Base-by-base conservation (phyloP, 2,888 invertebrate species). In the Sinhomidia bicolor region DNA sequence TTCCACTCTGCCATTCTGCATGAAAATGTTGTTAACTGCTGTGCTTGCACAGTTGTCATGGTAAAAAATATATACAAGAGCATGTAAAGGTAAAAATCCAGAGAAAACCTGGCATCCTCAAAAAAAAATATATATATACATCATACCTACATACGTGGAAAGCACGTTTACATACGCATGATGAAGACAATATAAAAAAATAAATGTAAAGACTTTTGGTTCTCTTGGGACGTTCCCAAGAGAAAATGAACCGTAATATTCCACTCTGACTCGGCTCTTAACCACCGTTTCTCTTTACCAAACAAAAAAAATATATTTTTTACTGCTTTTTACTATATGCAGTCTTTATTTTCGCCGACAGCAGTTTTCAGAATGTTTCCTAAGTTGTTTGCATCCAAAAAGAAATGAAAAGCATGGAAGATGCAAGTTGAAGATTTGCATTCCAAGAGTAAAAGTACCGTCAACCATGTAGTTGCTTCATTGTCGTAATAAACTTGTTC, bases 341-440 rank as follows among this genome's bases (percentile, higher is more conserved):
- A 3, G 36, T 36, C 36, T 29, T 47, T 60, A 17, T 81, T 74
- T 79, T 81, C 44, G 57, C 86, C 81, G 12, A 12, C 41, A 80
- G 81, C 86, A 74, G n/a, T 80, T 87, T 81, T 60, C 80, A 81
- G 26, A 32, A 78, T 65, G 47, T n/a, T 85, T 78, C 76, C 54
- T 32, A 26, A 20, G 44, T 57, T 87, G 65, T 80, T 86, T 65
- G 54, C 76, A 29, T 76, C 26, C 44, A 44, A 32, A 51, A 81
- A 41, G 29, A 62, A 29, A 82, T 23, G 26, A n/a, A 26, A 65
- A 78, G 14, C 1, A 54, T 51, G 23, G 51, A 20, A 60, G 32
- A 54, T 9, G 5, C 12, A 47, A 47, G 36, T 36, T 36, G 36
- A 36, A 36, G 36, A n/a, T n/a, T n/a, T n/a, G n/a, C n/a, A n/a